A percentile compares a stretch with the other conserved stretches of the same genome.
Evolutionary conservation across 2,797 vertebrate genomes (phyloP).

Genomic region (Pseudopleuronectes americanus): DNA sequence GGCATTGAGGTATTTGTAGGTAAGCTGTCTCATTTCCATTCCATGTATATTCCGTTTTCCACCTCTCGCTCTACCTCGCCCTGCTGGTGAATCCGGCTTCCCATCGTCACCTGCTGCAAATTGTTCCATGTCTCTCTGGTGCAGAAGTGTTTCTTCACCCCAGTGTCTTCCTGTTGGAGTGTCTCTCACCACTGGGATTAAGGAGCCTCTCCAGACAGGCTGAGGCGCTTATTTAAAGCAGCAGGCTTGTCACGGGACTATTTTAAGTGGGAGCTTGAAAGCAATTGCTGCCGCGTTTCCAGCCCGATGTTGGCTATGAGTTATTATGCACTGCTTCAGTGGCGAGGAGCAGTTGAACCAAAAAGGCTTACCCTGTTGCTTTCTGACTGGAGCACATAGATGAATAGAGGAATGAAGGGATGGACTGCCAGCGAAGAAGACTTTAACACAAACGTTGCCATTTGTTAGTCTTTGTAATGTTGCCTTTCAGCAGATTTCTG

Average conservation of each 20-base stretch:
- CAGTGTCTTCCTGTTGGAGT: constrained; percentile 75
- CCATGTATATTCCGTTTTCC: constrained; percentile 52
- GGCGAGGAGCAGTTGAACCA: constrained; percentile 64
- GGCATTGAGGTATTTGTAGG: constrained; percentile 65
- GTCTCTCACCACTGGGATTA: constrained; percentile 83
- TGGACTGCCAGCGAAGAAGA: constrained; percentile 36
- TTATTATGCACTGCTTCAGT: constrained; percentile 80
- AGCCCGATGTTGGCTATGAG: constrained; percentile 77
- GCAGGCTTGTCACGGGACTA: constrained; percentile 82
- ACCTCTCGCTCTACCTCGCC: constrained; percentile 49
- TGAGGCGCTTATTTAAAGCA: constrained; percentile 84
- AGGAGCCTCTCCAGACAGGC: constrained; percentile 83
- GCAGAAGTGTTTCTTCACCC: constrained; percentile 64
- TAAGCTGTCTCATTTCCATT: constrained; percentile 71
- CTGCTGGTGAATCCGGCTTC: constrained; percentile 68
- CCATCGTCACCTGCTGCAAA: constrained; percentile 78
- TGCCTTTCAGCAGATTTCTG: constrained; percentile 56
- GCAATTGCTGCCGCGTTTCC: constrained; percentile 77
- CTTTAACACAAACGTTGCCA: constrained; percentile 62
- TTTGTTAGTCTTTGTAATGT: constrained; percentile 65
- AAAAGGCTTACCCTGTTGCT: constrained; percentile 77
- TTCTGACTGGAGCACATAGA: constrained; percentile 56
- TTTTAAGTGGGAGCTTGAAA: constrained; percentile 85
- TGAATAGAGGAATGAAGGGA: constrained; percentile 55
- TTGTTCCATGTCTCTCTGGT: constrained; percentile 73